Evolutionary conservation across 2,888 invertebrate species (phyloP), one percentile per base, ranked within the genome.

Genomic region (Rambutsinella grinnellia): DNA sequence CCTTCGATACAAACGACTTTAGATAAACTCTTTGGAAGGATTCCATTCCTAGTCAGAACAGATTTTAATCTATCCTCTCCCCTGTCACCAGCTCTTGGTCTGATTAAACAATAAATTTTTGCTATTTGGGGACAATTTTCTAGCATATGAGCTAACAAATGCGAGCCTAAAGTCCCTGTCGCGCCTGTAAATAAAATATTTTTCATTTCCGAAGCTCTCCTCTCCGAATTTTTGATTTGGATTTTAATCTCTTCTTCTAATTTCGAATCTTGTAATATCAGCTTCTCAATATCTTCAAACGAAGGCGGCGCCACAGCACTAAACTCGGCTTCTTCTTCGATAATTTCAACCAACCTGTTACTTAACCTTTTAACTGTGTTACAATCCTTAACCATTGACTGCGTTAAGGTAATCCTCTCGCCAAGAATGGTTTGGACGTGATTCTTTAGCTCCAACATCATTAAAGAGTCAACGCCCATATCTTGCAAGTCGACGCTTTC

Each of bases 381-480:
- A 13, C 69, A 69, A 46, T 58, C 68, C 36, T 57, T 58, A 24
- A 68, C 26, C 6, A 54, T 27, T 1, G 61, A 13, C n/a, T 49
- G 36, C 0, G 49, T 51, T 0, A 69, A 17, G 1, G 28, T 8
- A 0, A 60, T 28, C n/a, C 61, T 21, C 3, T 60, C 51, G 1
- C 69, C 69, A 51, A 69, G 15, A 1, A 69, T 17, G 13, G 58
- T 24, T 15, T 62, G 54, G 1, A 70, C 1, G n/a, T 23, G 24
- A 56, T 62, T 70, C 6, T 47, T 62, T 1, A 70, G 8, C 19
- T 70, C 70, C 19, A 70, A 10, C 26, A 61, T 44, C 54, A 70
- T 54, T 28, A 70, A 27, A 3, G 54, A 56, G n/a, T 70, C 70
- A 6, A 62, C 70, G 23, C 70, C 70, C 2, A 62, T 24, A 5